phyloP scores from a whole-genome alignment of 2,888 invertebrate genomes.

The Epistrophe grossulariae region DNA sequence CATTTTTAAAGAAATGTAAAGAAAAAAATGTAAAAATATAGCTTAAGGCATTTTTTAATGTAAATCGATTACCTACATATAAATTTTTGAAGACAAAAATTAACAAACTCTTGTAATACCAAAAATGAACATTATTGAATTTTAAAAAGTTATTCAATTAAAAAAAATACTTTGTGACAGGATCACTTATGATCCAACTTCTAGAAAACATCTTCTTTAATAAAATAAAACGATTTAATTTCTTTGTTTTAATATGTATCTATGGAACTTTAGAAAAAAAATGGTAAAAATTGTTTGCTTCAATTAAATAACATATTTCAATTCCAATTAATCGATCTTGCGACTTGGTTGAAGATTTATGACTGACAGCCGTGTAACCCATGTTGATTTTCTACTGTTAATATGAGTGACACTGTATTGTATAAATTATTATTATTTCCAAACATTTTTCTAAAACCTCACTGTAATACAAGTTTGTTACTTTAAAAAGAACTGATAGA shows the following conservation, averaged over 20 bases:
- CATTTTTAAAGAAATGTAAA: neutral
- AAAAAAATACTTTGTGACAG: neutral
- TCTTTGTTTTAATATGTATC: neutral
- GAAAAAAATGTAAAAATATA: neutral
- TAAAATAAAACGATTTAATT: neutral
- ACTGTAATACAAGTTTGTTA: neutral
- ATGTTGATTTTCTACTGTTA: neutral
- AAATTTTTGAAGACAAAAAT: neutral
- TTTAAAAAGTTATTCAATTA: no score
- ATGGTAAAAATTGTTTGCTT: neutral
- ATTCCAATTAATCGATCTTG: constrained; percentile 1
- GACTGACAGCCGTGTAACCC: neutral
- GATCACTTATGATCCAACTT: neutral
- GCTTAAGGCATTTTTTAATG: neutral
- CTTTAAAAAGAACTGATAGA: neutral
- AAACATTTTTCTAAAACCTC: neutral
- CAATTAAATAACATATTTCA: neutral
- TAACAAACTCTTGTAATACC: neutral
- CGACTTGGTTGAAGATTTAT: neutral
- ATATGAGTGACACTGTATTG: neutral
- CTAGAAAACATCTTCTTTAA: neutral
- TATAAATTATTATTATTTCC: neutral
- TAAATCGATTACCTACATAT: neutral
- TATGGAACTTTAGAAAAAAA: no score
- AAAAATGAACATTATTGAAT: neutral